phyloP scores from a whole-genome alignment of 2,113 vertebrate species.

The Apodemus sylvaticus region DNA sequence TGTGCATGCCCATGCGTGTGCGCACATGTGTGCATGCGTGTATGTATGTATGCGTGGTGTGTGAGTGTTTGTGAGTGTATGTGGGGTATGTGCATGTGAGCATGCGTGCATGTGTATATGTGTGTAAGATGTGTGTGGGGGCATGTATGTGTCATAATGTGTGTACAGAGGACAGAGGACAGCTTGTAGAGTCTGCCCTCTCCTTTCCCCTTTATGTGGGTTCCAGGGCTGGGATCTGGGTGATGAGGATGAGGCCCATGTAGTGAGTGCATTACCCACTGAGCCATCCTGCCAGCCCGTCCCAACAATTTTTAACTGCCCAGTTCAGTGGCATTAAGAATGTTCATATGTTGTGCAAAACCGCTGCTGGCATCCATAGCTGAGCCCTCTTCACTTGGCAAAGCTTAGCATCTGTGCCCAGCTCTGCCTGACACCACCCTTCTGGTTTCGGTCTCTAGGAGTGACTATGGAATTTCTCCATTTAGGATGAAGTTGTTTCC shows the following conservation, averaged over 20 bases:
- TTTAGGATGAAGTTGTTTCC: neutral
- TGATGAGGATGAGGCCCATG: fast-evolving
- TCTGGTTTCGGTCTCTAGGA: neutral
- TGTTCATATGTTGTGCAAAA: too few relatives aligned
- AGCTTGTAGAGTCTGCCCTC: neutral
- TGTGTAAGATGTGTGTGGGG: neutral
- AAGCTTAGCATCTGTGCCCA: neutral
- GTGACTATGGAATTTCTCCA: neutral
- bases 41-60: neutral
- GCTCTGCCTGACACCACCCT: neutral
- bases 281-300: too few relatives aligned
- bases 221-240: neutral
- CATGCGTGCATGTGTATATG: too few relatives aligned
- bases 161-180: neutral
- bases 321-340: neutral
- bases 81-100: too few relatives aligned
- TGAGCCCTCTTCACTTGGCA: neutral
- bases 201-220: neutral
- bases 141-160: neutral
- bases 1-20: neutral
- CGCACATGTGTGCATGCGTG: neutral
- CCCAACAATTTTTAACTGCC: neutral
- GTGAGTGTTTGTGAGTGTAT: too few relatives aligned
- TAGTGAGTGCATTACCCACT: neutral
- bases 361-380: neutral